A percentile compares a stretch with the other conserved stretches of the same genome.
Conservation (phyloP, 2,888 invertebrate species). For the Eupithecia insigniata region DNA sequence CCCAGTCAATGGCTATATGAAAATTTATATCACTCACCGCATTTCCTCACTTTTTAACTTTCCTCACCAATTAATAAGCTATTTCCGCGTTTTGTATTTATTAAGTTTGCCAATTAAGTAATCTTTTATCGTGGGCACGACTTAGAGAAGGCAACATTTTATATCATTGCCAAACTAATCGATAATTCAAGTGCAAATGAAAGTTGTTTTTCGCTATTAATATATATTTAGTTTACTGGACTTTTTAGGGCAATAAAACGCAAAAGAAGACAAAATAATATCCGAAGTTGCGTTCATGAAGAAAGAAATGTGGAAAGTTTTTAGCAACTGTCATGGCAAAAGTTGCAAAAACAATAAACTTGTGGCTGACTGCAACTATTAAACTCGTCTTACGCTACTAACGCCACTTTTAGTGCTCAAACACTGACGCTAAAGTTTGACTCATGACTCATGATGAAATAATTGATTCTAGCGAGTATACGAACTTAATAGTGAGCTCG, state of each 20-base stretch:
- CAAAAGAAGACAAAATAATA: neutral
- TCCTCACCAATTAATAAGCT: conserved; percentile 25
- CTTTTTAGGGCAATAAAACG: neutral
- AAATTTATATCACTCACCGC: conserved; percentile 17
- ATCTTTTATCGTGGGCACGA: neutral
- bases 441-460: conserved; percentile 16
- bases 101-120: conserved; percentile 15
- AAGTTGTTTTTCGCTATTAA: neutral
- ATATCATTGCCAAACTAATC: neutral
- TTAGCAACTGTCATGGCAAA: neutral
- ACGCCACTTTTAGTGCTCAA: neutral
- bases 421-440: conserved; percentile 10
- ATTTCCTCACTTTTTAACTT: conserved; percentile 7
- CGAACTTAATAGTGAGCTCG: neutral
- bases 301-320: neutral
- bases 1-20: conserved; percentile 2
- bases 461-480: neutral
- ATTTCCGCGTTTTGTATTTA: conserved; percentile 12
- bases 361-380: neutral
- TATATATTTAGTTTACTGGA: neutral
- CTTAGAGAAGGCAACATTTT: neutral
- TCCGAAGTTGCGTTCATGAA: neutral
- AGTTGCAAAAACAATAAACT: neutral
- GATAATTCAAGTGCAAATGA: neutral
- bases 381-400: neutral